Conservation (phyloP, 2,113 vertebrate genomes). For the Ictalurus punctatus region DNA sequence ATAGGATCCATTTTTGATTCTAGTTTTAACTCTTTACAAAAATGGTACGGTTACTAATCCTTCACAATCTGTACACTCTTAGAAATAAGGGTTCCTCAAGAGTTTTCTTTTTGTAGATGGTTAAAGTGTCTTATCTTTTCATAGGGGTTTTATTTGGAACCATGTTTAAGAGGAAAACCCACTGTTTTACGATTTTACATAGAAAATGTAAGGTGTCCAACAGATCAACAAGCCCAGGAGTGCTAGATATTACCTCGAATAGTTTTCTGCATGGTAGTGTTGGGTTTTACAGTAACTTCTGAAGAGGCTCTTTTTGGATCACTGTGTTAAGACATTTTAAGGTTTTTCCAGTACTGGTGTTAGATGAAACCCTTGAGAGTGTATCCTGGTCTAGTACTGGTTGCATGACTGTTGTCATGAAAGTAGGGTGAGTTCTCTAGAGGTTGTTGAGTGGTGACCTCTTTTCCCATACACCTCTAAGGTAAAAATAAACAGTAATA, state of each 20-base stretch:
- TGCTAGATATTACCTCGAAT: neutral
- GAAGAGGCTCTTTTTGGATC: neutral
- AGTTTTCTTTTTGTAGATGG: neutral
- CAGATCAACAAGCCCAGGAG: neutral
- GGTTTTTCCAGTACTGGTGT: neutral
- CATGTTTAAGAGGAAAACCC: neutral
- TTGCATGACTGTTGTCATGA: neutral
- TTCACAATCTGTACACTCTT: neutral
- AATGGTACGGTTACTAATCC: neutral
- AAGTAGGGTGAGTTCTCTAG: neutral
- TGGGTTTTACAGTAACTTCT: neutral
- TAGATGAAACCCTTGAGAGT: neutral
- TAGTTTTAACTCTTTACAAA: too few relatives aligned
- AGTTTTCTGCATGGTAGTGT: neutral
- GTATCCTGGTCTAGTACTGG: neutral
- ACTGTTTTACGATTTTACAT: neutral
- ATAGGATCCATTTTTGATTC: too few relatives aligned
- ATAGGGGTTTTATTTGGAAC: neutral
- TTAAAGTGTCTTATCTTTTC: neutral
- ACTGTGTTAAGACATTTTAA: neutral
- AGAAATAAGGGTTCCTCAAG: neutral
- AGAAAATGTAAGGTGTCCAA: neutral
- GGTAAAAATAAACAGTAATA: neutral
- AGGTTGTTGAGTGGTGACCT: neutral
- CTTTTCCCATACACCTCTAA: neutral